These are phyloP conservation scores for Itoplectis maculator DNA, from an alignment of 2,888 invertebrate species.

Conservation along the genomic window DNA sequence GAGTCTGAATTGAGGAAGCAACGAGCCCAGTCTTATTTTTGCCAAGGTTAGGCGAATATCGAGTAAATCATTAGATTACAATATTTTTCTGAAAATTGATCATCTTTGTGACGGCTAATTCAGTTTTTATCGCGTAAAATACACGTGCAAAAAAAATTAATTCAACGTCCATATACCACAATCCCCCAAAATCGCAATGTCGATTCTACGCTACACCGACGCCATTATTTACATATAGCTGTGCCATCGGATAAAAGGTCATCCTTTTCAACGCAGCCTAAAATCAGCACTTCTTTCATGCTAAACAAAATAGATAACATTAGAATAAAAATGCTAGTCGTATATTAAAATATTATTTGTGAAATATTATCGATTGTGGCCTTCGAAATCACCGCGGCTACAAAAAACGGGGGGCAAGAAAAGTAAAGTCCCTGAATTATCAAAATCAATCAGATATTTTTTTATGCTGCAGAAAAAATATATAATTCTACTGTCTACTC, in stretches of 20 bases:
- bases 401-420: background rate
- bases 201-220: constrained; percentile 25
- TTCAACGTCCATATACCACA: constrained; percentile 28
- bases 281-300: background rate
- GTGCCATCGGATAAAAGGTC: background rate
- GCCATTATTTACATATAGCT: constrained; percentile 36
- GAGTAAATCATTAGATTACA: constrained; percentile 24
- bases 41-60: constrained; percentile 38
- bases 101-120: background rate
- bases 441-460: background rate
- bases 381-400: background rate
- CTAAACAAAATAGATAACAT: background rate
- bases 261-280: background rate
- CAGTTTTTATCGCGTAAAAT: constrained; percentile 21
- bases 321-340: background rate
- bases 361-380: background rate
- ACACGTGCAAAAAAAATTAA: constrained; percentile 6
- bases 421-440: background rate
- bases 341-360: background rate
- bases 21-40: constrained; percentile 42
- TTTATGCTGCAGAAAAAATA: background rate
- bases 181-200: constrained; percentile 15
- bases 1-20: constrained; percentile 38
- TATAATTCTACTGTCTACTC: background rate
- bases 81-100: background rate